Base-by-base conservation (phyloP, 1,140 invertebrate genomes). In the Aethina tumida region DNA sequence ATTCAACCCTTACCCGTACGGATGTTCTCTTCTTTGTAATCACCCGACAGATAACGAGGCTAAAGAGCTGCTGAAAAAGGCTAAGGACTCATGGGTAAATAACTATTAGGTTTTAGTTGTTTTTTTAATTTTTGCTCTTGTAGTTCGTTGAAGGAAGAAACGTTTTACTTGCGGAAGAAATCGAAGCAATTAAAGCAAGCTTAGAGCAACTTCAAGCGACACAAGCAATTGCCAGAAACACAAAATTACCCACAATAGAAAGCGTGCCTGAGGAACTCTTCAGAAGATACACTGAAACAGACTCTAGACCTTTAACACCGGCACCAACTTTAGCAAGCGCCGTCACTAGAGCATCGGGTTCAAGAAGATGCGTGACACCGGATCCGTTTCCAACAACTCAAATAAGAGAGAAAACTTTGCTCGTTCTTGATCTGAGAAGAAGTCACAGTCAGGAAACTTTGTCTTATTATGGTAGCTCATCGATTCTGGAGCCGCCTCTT, bases 21-120 rank as follows among this genome's bases (percentile, higher is more conserved):
- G 74, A 7, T 88, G 84, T 55, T 87, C 84, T 0, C 71, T 86
- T 4, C 64, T 86, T 2, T 86, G 83, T 64, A 86, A 87, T 53
- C 84, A 87, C 63, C 84, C 84, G 1, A 74, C 78, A 8, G 81
- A 84, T 37, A 71, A 66, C 12, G 77, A 79, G 41, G 74, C 79
- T 0, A 84, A 77, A 61, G 73, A 83, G 54, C 70, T 79, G 15
- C 72, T 85, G 1, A 74, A 73, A 48, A 68, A 74, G 45, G 75
- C 75, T 6, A 84, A 82, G 55, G 77, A 81, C 47, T 66, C 73
- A 38, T 75, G 79, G 74, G 77, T 79, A 66, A 64, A 56, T 51
- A 28, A 39, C 41, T 32, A 26, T 38, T 38, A 41, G 5, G 28
- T 5, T 30, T 15, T 4, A 29, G 1, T 3, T 10, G 0, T 10